Evolutionary conservation across 1,140 invertebrate genomes (phyloP).

Genomic region (Gryon sp.): DNA sequence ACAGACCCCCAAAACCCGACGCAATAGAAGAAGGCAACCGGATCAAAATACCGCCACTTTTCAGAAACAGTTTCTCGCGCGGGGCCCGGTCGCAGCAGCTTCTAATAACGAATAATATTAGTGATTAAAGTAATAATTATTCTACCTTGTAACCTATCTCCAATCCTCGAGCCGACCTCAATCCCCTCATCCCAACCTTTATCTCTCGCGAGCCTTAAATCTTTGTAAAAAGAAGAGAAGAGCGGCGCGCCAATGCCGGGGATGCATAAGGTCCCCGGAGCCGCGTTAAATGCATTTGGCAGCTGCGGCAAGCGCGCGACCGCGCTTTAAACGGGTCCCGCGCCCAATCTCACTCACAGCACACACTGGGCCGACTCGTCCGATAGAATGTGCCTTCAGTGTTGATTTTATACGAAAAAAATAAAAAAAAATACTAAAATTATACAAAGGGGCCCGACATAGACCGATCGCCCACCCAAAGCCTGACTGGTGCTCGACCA

Average conservation of each 20-base stretch:
- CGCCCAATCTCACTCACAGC: constrained; percentile 81
- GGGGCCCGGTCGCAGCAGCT: constrained; percentile 77
- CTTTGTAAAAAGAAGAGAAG: constrained; percentile 47
- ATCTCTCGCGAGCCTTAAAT: constrained; percentile 64
- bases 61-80: constrained; percentile 85
- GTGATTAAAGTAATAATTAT: constrained; percentile 68
- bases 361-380: constrained; percentile 91
- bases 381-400: constrained; percentile 94
- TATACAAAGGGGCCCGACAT: constrained; percentile 90
- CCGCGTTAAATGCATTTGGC: constrained; percentile 68
- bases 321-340: constrained; percentile 73
- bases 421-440: constrained; percentile 82
- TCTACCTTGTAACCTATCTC: constrained; percentile 56
- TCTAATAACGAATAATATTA: constrained; percentile 69
- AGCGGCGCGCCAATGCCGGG: constrained; percentile 56
- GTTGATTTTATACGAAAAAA: constrained; percentile 90
- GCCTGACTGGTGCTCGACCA: constrained; percentile 80
- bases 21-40: constrained; percentile 83
- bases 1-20: constrained; percentile 82
- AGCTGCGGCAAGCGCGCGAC: constrained; percentile 71
- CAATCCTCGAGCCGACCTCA: constrained; percentile 29
- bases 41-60: constrained; percentile 84
- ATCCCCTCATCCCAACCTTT: constrained; percentile 18
- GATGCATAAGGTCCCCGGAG: constrained; percentile 75
- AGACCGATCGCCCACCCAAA: constrained; percentile 86